Evolutionary conservation across 2,888 invertebrate species (phyloP).

Genomic region (Erebia palarica): DNA sequence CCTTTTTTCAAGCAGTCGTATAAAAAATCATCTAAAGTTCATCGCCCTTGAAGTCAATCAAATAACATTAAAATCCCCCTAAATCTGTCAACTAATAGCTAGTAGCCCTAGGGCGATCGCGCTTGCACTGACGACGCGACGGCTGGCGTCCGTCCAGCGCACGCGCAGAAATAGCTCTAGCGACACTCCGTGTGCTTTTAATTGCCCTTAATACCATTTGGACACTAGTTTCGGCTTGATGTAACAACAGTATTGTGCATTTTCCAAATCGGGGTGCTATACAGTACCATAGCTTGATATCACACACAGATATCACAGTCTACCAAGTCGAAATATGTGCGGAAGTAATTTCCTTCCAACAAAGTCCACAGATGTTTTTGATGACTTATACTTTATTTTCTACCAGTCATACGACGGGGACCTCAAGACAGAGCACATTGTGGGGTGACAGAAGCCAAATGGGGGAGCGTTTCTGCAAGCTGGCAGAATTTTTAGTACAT

Average conservation of each 20-base stretch:
- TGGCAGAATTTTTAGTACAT: no score
- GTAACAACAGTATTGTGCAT: constrained; percentile 16
- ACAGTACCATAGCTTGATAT: no score
- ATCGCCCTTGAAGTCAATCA: constrained; percentile 1
- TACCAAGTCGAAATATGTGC: no score
- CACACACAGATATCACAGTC: no score
- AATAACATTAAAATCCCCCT: constrained; percentile 3
- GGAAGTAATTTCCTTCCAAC: no score
- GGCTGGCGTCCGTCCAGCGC: constrained; percentile 58
- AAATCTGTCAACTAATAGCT: constrained; percentile 1
- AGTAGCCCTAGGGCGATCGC: constrained; percentile 12
- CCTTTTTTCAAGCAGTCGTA: no score
- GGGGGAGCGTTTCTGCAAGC: no score
- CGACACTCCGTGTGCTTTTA: constrained; percentile 58
- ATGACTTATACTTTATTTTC: no score
- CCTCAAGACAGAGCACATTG: no score
- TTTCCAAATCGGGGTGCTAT: background rate
- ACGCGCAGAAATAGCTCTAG: constrained; percentile 57
- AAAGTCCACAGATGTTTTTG: no score
- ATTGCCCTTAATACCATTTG: constrained; percentile 49
- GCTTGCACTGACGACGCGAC: constrained; percentile 21
- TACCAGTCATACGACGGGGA: no score
- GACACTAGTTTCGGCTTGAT: constrained; percentile 27
- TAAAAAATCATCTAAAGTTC: background rate
- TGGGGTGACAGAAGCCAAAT: no score